Percentiles rank a stretch among this genome's conserved stretches.
Conservation (phyloP, 2,113 vertebrate species). For the Megaceryle maxima region DNA sequence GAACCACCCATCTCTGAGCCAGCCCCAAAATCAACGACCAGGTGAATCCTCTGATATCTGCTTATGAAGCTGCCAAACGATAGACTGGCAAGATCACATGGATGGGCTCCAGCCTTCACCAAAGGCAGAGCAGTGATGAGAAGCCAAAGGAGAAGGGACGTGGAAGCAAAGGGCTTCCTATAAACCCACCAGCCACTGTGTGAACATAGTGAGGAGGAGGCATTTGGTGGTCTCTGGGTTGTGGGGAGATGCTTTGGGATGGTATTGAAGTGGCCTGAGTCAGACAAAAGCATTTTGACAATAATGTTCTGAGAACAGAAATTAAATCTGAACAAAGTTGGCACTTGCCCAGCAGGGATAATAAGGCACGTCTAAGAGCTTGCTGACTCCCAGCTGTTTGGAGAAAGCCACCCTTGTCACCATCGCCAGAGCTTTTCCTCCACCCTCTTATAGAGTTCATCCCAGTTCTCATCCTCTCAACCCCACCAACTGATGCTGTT, state of each 20-base stretch:
- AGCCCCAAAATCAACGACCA: background rate
- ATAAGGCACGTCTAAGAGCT: background rate
- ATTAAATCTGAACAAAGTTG: background rate
- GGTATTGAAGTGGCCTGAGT: conserved; percentile 9
- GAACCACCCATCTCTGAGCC: background rate
- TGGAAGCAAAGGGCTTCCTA: background rate
- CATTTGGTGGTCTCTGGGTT: background rate
- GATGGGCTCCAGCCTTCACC: background rate
- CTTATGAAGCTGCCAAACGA: background rate
- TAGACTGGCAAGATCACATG: background rate
- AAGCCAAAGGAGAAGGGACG: background rate
- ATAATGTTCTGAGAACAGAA: background rate
- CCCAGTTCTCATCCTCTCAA: background rate
- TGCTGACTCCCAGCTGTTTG: background rate
- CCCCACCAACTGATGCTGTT: background rate
- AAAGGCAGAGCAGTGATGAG: background rate
- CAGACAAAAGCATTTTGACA: conserved; percentile 31
- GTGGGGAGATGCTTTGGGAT: background rate
- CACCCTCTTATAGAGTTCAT: background rate
- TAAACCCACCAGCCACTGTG: background rate
- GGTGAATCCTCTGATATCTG: background rate
- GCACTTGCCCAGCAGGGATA: background rate
- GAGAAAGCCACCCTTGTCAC: conserved; percentile 19
- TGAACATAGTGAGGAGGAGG: background rate
- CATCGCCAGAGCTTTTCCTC: background rate